Percentiles rank a stretch among this genome's conserved stretches.
These are phyloP conservation scores for Melanogrammus aeglefinus DNA, from an alignment of 2,797 vertebrate genomes.

Conservation along the genomic window DNA sequence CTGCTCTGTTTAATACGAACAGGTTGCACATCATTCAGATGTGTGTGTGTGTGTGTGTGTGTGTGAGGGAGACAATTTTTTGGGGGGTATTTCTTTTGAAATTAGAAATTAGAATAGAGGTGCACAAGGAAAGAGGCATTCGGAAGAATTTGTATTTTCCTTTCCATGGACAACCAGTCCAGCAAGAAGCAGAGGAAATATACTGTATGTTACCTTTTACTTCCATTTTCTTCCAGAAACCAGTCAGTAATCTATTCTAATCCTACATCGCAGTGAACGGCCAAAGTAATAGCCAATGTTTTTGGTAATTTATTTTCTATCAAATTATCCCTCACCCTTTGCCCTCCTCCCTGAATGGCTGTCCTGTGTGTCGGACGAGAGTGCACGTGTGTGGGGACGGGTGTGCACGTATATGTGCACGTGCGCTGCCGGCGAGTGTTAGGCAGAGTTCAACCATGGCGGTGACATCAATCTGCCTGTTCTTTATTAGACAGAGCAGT, in stretches of 20 bases:
- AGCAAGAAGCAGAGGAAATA: no score
- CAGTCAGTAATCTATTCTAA: no score
- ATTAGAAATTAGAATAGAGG: no score
- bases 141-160: not conserved
- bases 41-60: constrained; percentile 8
- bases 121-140: not conserved
- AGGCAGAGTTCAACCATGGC: constrained; percentile 73
- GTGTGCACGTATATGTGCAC: constrained; percentile 15
- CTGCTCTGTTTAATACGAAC: constrained; percentile 28
- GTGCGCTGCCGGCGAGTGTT: constrained; percentile 61
- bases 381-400: constrained; percentile 11
- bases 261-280: not conserved
- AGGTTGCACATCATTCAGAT: constrained; percentile 6
- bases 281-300: constrained; percentile 8
- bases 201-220: no score
- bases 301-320: constrained; percentile 16
- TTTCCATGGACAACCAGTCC: no score
- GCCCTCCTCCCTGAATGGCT: constrained; percentile 24
- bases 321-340: constrained; percentile 35
- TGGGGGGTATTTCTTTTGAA: not conserved
- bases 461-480: constrained; percentile 81
- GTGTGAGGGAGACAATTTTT: not conserved
- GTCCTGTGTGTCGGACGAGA: not conserved
- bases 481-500: constrained; percentile 81
- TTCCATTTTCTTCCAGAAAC: no score